A percentile compares a stretch with the other conserved stretches of the same genome.
Evolutionary conservation across 1,140 invertebrate species (phyloP).

Genomic region (Drosophila erecta): DNA sequence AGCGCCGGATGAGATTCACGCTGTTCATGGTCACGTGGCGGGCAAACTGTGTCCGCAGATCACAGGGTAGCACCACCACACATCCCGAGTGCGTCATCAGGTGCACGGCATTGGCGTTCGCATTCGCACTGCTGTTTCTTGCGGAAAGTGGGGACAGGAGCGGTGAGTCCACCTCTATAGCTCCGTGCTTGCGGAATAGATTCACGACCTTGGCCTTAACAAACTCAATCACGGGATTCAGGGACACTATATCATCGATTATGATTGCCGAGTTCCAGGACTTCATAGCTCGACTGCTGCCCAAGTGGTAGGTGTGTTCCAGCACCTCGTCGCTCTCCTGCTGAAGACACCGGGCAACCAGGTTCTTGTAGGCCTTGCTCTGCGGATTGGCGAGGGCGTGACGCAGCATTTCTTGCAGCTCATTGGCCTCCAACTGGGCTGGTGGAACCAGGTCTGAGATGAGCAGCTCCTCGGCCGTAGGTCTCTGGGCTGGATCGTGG

Average conservation of each 20-base stretch:
- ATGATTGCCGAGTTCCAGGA: conserved; percentile 77
- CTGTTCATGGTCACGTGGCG: conserved; percentile 93
- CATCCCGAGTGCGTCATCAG: conserved; percentile 94
- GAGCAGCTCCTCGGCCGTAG: conserved; percentile 93
- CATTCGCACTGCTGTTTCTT: conserved; percentile 83
- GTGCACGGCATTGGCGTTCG: conserved; percentile 86
- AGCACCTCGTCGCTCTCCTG: conserved; percentile 88
- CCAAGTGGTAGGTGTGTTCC: conserved; percentile 91
- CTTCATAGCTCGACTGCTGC: conserved; percentile 84
- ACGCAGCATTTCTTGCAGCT: conserved; percentile 91
- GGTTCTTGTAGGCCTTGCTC: conserved; percentile 92
- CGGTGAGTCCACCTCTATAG: conserved; percentile 90
- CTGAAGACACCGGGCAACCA: conserved; percentile 89
- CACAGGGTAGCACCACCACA: conserved; percentile 92
- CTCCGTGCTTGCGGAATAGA: conserved; percentile 92
- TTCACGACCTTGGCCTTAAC: conserved; percentile 86
- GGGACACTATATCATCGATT: conserved; percentile 82
- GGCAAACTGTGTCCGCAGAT: conserved; percentile 91
- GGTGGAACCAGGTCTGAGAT: conserved; percentile 92
- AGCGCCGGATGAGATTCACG: conserved; percentile 92
- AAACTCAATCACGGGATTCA: conserved; percentile 77
- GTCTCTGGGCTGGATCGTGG: conserved; percentile 93
- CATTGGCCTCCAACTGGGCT: conserved; percentile 89
- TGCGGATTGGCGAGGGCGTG: conserved; percentile 92
- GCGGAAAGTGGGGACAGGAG: conserved; percentile 90